Evolutionary conservation across 2,888 invertebrate genomes (phyloP), one percentile per base, ranked within the genome.

Genomic region (Agrilus cyanescens): DNA sequence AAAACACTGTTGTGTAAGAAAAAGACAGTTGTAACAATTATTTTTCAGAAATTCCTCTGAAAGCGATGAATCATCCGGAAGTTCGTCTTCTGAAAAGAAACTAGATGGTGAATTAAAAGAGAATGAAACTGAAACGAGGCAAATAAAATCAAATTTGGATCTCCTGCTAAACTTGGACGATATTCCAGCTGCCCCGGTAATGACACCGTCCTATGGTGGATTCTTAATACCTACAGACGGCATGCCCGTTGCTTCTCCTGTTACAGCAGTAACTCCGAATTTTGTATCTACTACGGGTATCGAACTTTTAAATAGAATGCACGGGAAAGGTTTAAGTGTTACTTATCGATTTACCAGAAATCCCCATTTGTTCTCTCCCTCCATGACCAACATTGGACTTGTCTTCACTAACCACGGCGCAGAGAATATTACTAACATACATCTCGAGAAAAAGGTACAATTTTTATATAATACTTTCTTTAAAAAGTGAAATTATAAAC

Each of bases 131-230:
- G 67, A 70, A 59, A 72, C n/a, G n/a, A n/a, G n/a, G n/a, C n/a
- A 78, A 59, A 70, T 33, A 35, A 75, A 73, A 55, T 74, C 82
- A 4, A 88, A 88, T 66, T 66, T 89, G 49, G 91, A 93, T 65
- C 68, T 93, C 12, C 69, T 94, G 8, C 63, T 94, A 32, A 91
- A 91, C 60, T 69, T 94, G 50, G 78, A 79, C 58, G 78, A 78
- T 43, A 77, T 81, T 32, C 73, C 75, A 46, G 68, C 75, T 32
- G 67, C 80, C 48, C 85, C 87, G 37, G 77, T 85, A 10, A 80
- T 89, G 78, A 87, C 87, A 29, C 88, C 89, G 47, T 86, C 86
- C 1, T 68, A 82, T 30, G 87, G 87, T 35, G 85, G 85, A 2
- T 78, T 87, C 56, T 67, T 86, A 30, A 80, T 83, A 1, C 84